Conservation (phyloP, 2,797 vertebrate genomes). For the Thaleichthys pacificus region DNA sequence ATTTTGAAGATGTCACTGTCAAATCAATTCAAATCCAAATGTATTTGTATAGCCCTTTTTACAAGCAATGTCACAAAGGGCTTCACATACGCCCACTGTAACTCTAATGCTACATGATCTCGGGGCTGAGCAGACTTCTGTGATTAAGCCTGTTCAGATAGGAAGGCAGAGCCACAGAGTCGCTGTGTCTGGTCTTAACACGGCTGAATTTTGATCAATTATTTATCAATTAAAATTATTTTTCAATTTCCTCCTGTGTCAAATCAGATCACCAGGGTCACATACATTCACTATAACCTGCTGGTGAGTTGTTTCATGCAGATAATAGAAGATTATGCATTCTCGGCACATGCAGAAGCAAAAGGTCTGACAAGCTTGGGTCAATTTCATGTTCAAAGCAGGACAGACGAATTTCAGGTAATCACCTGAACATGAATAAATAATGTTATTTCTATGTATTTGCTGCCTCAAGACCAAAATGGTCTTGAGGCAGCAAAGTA, state of each 20-base stretch:
- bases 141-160: slow-evolving; percentile 25
- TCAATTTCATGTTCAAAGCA: not conserved
- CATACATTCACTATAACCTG: not conserved
- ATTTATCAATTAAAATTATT: too few relatives aligned
- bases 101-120: slow-evolving; percentile 25
- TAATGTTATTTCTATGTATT: not conserved
- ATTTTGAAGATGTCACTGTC: not conserved
- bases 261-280: too few relatives aligned
- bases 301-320: not conserved
- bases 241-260: too few relatives aligned
- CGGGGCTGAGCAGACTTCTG: not conserved
- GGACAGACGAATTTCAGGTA: not conserved
- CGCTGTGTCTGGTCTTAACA: too few relatives aligned
- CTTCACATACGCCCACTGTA: not conserved
- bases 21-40: too few relatives aligned
- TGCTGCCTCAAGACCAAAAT: too few relatives aligned
- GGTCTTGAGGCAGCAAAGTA: too few relatives aligned
- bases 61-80: too few relatives aligned
- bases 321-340: not conserved
- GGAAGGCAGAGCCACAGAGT: not conserved
- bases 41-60: too few relatives aligned
- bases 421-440: not conserved
- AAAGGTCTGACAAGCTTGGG: not conserved
- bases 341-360: not conserved
- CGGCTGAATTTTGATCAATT: too few relatives aligned